Conservation (phyloP, 2,797 vertebrate species). For the Tangara arthus region DNA sequence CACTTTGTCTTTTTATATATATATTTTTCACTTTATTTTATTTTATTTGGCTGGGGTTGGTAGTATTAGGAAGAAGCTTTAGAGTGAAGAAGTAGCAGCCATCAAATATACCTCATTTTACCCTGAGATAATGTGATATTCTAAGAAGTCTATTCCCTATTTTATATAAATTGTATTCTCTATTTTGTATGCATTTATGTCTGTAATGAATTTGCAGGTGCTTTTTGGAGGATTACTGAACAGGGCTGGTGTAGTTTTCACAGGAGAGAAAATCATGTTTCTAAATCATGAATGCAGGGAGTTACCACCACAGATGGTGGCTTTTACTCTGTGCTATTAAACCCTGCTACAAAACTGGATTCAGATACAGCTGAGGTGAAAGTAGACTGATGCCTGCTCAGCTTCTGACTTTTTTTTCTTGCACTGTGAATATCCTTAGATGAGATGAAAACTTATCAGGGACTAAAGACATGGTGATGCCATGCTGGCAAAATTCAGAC, state of each 20-base stretch:
- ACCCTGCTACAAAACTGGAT: not conserved
- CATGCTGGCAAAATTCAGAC: not conserved
- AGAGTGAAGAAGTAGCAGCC: not conserved
- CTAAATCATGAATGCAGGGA: not conserved
- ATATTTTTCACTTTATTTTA: not conserved
- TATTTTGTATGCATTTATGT: not conserved
- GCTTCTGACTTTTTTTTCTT: not conserved
- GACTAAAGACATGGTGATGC: not conserved
- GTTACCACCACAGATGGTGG: not conserved
- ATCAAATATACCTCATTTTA: not conserved
- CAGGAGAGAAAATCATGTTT: not conserved
- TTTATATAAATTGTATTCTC: not conserved
- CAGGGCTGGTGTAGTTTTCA: not conserved
- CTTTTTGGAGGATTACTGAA: not conserved
- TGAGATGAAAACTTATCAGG: not conserved
- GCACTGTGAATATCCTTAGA: not conserved
- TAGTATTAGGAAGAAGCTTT: not conserved
- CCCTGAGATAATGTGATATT: not conserved
- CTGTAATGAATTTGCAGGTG: not conserved
- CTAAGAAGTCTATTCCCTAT: not conserved
- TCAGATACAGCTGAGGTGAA: not conserved
- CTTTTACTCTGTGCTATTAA: not conserved
- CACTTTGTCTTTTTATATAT: not conserved
- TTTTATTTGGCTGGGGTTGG: fast-evolving
- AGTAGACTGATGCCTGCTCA: not conserved